Percentiles rank a stretch among this genome's conserved stretches.
Evolutionary conservation across 2,888 invertebrate genomes (phyloP).

Genomic region (Harpagoxenus sublaevis): DNA sequence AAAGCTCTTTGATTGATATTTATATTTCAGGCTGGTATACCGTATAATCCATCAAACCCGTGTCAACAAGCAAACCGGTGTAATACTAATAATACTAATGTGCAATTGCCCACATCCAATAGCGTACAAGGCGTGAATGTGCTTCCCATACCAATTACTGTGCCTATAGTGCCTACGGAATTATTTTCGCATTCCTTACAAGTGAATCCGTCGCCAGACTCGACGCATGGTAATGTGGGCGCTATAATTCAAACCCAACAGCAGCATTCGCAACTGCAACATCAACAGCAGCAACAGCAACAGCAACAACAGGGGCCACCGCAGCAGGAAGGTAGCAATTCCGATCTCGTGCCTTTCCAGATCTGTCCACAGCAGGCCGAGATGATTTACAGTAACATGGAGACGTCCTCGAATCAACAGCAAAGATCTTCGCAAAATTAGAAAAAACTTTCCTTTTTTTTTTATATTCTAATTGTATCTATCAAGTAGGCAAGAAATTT

Average conservation of each 20-base stretch:
- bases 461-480: background rate
- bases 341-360: constrained; percentile 80
- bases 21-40: constrained; percentile 77
- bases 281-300: constrained; percentile 70
- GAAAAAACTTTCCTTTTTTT: constrained; percentile 28
- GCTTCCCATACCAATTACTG: constrained; percentile 80
- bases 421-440: constrained; percentile 76
- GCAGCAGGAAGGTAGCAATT: constrained; percentile 72
- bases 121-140: constrained; percentile 79
- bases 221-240: constrained; percentile 74
- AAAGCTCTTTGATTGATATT: background rate
- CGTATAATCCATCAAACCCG: constrained; percentile 76
- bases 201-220: constrained; percentile 71
- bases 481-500: background rate
- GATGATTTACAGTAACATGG: constrained; percentile 80
- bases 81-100: constrained; percentile 63
- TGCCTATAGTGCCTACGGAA: constrained; percentile 81
- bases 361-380: constrained; percentile 80
- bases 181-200: constrained; percentile 80
- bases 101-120: constrained; percentile 66
- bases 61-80: constrained; percentile 75
- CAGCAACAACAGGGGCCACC: constrained; percentile 66
- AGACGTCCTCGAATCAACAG: constrained; percentile 75
- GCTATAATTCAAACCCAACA: constrained; percentile 80
- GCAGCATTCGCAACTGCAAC: constrained; percentile 73